Percentiles rank a stretch among this genome's conserved stretches.
These are phyloP conservation scores for Eulacestoma nigropectus DNA, from an alignment of 2,113 vertebrate genomes.

Conservation along the genomic window DNA sequence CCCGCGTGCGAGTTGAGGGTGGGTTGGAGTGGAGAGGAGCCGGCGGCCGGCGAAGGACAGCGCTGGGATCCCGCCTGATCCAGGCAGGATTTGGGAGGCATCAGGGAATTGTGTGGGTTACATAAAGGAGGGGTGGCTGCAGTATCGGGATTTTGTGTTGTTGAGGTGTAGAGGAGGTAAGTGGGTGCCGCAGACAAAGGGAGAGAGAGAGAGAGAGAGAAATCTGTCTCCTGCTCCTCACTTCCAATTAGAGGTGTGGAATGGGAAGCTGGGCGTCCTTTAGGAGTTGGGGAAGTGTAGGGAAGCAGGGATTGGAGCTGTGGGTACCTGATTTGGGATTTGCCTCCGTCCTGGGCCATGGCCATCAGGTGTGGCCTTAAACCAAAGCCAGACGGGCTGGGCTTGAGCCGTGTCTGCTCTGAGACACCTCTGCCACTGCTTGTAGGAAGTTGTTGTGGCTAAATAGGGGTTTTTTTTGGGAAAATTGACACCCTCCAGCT, in stretches of 20 bases:
- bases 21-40: neutral
- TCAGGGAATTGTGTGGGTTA: neutral
- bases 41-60: neutral
- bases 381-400: neutral
- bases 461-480: neutral
- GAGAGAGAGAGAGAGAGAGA: neutral
- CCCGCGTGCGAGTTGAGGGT: neutral
- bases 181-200: slow-evolving; percentile 2
- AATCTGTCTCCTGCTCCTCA: neutral
- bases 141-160: neutral
- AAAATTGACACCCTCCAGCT: neutral
- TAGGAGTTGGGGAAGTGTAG: neutral
- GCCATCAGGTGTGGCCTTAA: neutral
- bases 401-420: neutral
- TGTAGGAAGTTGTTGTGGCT: neutral
- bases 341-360: neutral
- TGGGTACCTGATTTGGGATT: neutral
- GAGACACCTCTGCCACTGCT: neutral
- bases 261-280: neutral
- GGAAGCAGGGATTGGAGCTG: neutral
- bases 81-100: neutral
- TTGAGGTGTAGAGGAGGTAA: neutral
- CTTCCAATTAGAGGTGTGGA: neutral
- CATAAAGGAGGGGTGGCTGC: neutral
- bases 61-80: neutral